Percentiles rank a stretch among this genome's conserved stretches.
Evolutionary conservation across 2,888 invertebrate species (phyloP).

Genomic region (Nephrotoma flavescens): DNA sequence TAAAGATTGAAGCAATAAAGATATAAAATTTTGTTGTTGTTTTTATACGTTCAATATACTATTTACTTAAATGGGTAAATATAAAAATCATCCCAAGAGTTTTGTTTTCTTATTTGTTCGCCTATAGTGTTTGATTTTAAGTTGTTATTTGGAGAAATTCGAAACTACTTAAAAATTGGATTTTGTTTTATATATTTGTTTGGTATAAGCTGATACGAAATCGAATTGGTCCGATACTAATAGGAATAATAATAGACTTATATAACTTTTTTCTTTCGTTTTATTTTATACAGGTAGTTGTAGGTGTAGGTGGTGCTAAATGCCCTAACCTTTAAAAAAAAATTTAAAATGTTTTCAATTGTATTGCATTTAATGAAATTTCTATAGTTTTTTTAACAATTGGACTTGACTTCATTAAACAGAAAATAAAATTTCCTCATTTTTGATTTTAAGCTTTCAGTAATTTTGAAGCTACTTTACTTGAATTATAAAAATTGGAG

Average conservation of each 20-base stretch:
- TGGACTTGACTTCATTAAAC: no score
- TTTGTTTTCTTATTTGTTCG: background rate
- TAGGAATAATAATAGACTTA: background rate
- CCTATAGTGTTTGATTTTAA: background rate
- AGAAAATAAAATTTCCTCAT: no score
- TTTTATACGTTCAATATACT: background rate
- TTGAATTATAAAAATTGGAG: no score
- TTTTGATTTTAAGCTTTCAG: no score
- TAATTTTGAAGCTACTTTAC: no score
- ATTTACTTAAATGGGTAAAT: background rate
- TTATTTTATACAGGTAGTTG: background rate
- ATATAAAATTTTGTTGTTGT: background rate
- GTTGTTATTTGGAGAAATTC: background rate
- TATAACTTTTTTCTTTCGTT: no score
- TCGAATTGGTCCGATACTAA: background rate
- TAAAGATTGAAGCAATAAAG: background rate
- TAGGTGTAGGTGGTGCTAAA: background rate
- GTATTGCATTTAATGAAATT: no score
- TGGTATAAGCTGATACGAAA: background rate
- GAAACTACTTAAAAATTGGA: background rate
- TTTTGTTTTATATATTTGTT: background rate
- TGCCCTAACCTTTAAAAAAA: no score
- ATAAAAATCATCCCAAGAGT: background rate
- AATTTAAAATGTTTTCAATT: no score
- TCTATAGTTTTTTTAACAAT: no score